phyloP scores from a whole-genome alignment of 1,140 invertebrate species.

The Heliothis subflexa region DNA sequence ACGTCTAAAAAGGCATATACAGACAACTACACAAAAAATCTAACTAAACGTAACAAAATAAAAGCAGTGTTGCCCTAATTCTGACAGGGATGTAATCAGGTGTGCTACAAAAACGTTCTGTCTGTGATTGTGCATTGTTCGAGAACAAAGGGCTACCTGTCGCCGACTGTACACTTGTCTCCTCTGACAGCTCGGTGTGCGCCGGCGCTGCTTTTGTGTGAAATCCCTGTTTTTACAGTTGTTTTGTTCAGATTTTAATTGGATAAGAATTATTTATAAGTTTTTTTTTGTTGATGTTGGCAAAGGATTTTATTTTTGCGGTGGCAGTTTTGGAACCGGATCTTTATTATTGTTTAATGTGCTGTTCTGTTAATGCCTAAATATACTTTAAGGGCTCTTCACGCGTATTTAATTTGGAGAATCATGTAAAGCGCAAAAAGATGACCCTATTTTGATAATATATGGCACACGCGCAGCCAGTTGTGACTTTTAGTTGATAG shows the following conservation, averaged over 20 bases:
- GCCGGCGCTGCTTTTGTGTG: conserved; percentile 34
- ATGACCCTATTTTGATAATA: too few relatives aligned
- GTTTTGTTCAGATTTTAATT: conserved; percentile 35
- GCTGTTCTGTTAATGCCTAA: too few relatives aligned
- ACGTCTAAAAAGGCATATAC: neutral
- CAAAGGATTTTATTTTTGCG: neutral
- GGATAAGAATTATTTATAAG: conserved; percentile 39
- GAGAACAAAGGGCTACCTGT: conserved; percentile 61
- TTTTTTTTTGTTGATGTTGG: neutral
- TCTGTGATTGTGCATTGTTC: conserved; percentile 59
- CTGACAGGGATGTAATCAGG: conserved; percentile 45
- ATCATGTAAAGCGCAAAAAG: too few relatives aligned
- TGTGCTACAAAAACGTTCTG: conserved; percentile 38
- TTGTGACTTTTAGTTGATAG: too few relatives aligned
- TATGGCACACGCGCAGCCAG: too few relatives aligned
- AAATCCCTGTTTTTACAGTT: conserved; percentile 32
- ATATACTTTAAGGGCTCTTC: too few relatives aligned
- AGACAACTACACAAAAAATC: neutral
- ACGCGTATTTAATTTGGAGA: too few relatives aligned
- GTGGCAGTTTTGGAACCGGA: neutral
- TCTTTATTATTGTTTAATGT: too few relatives aligned
- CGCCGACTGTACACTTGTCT: conserved; percentile 48
- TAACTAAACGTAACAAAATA: conserved; percentile 25
- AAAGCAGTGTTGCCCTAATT: conserved; percentile 43
- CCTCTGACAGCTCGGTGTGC: conserved; percentile 7